Evolutionary conservation across 2,888 invertebrate species (phyloP).

Genomic region (Cheilosia variabilis): DNA sequence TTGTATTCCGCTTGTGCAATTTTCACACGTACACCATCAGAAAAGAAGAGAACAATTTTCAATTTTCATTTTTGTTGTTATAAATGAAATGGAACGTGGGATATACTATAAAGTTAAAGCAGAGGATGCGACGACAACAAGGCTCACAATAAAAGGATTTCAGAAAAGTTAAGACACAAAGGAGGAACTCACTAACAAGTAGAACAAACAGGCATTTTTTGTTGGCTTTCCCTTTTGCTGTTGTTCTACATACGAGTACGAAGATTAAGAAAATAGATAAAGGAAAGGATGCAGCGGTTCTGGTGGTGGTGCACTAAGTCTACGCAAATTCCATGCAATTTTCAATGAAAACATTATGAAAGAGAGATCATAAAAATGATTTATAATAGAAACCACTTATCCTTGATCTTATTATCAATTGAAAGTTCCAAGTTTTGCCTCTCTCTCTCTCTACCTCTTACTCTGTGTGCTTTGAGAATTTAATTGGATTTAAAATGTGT

Average conservation of each 20-base stretch:
- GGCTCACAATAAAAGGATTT: conserved; percentile 24
- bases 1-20: conserved; percentile 69
- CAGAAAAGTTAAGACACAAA: conserved; percentile 45
- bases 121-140: conserved; percentile 14
- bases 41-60: conserved; percentile 49
- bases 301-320: conserved; percentile 10
- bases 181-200: conserved; percentile 40
- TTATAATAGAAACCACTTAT: conserved; percentile 27
- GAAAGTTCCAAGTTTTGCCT: conserved; percentile 4
- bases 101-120: background rate
- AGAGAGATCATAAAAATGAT: conserved; percentile 11
- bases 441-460: background rate
- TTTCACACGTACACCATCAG: conserved; percentile 64
- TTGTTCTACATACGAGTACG: conserved; percentile 31
- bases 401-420: conserved; percentile 48
- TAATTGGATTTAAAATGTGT: conserved; percentile 3
- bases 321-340: conserved; percentile 24
- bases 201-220: conserved; percentile 13
- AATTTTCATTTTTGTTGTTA: conserved; percentile 62
- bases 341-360: conserved; percentile 20
- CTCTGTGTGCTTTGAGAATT: background rate
- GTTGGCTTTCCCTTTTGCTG: background rate
- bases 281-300: conserved; percentile 1
- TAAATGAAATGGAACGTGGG: conserved; percentile 48
- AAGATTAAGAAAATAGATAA: conserved; percentile 16